phyloP scores from a whole-genome alignment of 2,888 invertebrate species.

The Eurois occulta region DNA sequence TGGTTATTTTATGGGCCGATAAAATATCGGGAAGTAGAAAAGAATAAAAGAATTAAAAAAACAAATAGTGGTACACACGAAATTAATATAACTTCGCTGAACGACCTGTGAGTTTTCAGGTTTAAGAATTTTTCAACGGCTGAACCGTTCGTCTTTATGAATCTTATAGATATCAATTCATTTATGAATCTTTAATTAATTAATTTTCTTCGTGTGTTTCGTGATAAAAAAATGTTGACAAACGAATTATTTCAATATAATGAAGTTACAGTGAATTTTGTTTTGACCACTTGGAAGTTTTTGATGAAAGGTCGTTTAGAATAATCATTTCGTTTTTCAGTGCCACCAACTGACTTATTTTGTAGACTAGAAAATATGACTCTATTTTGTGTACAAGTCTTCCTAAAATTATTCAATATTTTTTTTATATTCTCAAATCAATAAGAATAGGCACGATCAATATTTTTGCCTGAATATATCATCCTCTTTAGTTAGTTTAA shows the following conservation, averaged over 20 bases:
- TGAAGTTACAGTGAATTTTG: neutral
- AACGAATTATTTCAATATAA: neutral
- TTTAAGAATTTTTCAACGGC: neutral
- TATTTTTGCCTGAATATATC: neutral
- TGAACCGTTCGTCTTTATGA: neutral
- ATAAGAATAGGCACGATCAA: too few relatives aligned
- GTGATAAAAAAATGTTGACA: neutral
- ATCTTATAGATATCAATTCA: too few relatives aligned
- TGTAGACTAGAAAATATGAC: neutral
- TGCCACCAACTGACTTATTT: neutral
- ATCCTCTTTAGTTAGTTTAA: neutral
- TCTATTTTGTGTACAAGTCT: neutral
- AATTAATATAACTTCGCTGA: conserved; percentile 17
- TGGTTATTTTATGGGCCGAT: too few relatives aligned
- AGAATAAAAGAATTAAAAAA: neutral
- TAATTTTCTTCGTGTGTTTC: neutral
- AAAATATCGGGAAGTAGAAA: too few relatives aligned
- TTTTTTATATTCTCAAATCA: too few relatives aligned
- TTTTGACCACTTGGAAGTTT: neutral
- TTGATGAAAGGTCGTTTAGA: neutral
- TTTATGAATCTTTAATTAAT: neutral
- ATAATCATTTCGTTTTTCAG: neutral
- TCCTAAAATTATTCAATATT: neutral
- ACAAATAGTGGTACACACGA: neutral
- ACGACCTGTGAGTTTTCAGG: conserved; percentile 14